Conservation (phyloP, 2,113 vertebrate species). For the Macquaria australasica region DNA sequence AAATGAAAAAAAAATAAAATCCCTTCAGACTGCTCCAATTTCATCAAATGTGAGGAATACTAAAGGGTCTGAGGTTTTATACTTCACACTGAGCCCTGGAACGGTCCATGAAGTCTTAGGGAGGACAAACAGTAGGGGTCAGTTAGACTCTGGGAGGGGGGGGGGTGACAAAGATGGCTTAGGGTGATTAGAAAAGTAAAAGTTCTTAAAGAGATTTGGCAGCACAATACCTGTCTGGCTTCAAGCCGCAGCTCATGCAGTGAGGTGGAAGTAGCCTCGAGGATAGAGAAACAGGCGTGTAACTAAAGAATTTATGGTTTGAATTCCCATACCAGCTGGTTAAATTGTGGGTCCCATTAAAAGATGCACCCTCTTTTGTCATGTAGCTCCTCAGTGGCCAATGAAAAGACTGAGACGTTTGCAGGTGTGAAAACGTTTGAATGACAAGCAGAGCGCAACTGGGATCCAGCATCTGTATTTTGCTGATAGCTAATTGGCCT, state of each 20-base stretch:
- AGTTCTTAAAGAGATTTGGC: slow-evolving; percentile 28
- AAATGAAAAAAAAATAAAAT: slow-evolving; percentile 43
- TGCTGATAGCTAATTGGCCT: neutral
- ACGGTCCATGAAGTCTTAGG: neutral
- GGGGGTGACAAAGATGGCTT: neutral
- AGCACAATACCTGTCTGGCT: slow-evolving; percentile 1
- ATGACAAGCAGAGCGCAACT: slow-evolving; percentile 4
- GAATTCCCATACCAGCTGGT: slow-evolving; percentile 3
- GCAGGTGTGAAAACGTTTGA: neutral
- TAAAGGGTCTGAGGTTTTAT: slow-evolving; percentile 25
- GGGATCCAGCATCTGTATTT: neutral
- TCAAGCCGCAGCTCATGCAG: neutral
- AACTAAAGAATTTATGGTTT: neutral
- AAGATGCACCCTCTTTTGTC: neutral
- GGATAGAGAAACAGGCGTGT: neutral
- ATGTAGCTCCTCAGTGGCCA: neutral
- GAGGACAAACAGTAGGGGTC: slow-evolving; percentile 30
- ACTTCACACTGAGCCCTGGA: slow-evolving; percentile 35
- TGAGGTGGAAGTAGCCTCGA: neutral
- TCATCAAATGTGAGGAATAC: slow-evolving; percentile 42
- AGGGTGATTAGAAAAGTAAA: slow-evolving; percentile 27
- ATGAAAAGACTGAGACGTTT: neutral
- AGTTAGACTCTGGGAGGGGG: neutral
- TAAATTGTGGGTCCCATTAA: slow-evolving; percentile 7
- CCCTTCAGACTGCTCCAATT: slow-evolving; percentile 41